A percentile compares a stretch with the other conserved stretches of the same genome.
These are phyloP conservation scores for Taxidea taxus DNA, from an alignment of 2,113 vertebrate species.

Conservation along the genomic window DNA sequence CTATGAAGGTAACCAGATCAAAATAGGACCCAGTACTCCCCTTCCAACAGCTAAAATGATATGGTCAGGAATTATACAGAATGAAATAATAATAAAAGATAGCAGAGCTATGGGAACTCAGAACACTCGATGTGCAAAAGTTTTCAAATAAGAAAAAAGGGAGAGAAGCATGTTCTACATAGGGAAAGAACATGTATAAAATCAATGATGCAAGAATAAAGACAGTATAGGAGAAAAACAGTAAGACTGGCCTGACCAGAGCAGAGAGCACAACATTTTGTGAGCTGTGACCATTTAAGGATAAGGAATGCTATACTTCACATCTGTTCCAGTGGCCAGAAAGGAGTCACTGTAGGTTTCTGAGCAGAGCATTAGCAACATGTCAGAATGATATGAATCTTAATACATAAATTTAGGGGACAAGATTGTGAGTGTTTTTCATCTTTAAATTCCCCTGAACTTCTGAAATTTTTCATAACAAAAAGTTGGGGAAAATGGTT, in stretches of 20 bases:
- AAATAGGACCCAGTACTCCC: background rate
- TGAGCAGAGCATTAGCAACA: background rate
- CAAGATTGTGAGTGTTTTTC: background rate
- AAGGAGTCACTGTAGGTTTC: background rate
- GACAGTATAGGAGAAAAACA: background rate
- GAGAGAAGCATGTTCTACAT: background rate
- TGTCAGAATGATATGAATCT: background rate
- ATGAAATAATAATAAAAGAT: background rate
- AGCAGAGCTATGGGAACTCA: background rate
- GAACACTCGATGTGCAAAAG: background rate
- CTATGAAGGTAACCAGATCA: background rate
- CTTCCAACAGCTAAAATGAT: background rate
- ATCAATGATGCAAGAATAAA: background rate
- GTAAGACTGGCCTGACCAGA: background rate
- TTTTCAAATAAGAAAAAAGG: background rate
- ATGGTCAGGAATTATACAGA: background rate
- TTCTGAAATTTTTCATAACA: background rate
- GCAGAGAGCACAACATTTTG: background rate
- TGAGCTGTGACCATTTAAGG: background rate
- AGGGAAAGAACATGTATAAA: background rate
- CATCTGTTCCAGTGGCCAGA: background rate
- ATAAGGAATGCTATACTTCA: background rate
- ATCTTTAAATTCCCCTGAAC: background rate
- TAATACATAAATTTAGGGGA: background rate
- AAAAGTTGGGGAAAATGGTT: background rate